phyloP scores from a whole-genome alignment of 2,113 vertebrate genomes.

The Ailuropoda melanoleuca region DNA sequence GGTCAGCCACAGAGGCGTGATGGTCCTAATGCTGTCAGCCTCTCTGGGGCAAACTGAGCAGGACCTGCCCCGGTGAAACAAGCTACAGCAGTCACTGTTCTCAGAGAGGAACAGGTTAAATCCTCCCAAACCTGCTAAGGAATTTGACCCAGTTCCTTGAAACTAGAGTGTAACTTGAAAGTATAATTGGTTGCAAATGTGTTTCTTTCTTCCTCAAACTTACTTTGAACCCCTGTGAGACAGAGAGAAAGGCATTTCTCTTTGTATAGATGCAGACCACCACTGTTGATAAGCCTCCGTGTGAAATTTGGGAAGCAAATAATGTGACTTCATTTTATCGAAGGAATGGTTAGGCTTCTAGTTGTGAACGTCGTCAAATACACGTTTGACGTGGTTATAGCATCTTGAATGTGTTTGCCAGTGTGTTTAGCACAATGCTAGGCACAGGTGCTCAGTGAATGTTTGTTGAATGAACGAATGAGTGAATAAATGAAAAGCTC shows the following conservation, averaged over 20 bases:
- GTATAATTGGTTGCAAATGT: slow-evolving; percentile 36
- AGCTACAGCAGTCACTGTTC: not conserved
- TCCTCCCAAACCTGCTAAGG: not conserved
- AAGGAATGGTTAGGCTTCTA: not conserved
- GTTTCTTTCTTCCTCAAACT: slow-evolving; percentile 39
- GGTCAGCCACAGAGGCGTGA: not conserved
- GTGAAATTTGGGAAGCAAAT: not conserved
- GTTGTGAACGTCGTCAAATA: not conserved
- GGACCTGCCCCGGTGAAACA: not conserved
- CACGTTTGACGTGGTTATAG: not conserved
- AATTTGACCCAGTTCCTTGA: slow-evolving; percentile 60
- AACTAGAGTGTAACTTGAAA: slow-evolving; percentile 45
- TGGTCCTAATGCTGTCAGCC: not conserved
- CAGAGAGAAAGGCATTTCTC: not conserved
- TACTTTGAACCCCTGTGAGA: slow-evolving; percentile 26
- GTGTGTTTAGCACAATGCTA: not conserved
- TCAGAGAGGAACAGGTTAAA: slow-evolving; percentile 24
- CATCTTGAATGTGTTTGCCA: not conserved
- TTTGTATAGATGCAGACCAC: not conserved
- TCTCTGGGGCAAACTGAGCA: not conserved
- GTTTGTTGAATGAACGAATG: not conserved
- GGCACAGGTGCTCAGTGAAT: not conserved
- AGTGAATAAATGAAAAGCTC: not conserved
- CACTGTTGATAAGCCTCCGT: not conserved
- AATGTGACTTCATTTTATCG: not conserved